Conservation (phyloP, 2,888 invertebrate genomes). For the Rotaria macrura region DNA sequence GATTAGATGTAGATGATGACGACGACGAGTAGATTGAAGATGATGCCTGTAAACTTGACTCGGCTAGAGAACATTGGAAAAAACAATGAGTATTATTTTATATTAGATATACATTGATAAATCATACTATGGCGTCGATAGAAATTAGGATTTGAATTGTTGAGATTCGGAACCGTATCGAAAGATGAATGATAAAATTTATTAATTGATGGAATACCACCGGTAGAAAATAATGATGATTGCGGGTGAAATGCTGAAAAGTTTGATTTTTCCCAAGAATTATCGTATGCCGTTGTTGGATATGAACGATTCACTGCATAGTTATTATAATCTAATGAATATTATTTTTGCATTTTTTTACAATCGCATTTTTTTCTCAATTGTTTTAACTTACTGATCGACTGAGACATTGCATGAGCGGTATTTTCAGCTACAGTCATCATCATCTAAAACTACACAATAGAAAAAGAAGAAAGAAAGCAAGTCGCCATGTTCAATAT, state of each 20-base stretch:
- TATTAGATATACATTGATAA: neutral
- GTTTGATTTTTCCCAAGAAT: neutral
- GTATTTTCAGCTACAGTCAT: neutral
- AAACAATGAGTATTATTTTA: neutral
- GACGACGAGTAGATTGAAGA: neutral
- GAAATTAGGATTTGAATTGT: neutral
- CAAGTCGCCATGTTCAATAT: neutral
- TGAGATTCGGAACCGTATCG: neutral
- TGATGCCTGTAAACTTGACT: neutral
- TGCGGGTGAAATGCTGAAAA: neutral
- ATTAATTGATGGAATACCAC: neutral
- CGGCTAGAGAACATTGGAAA: neutral
- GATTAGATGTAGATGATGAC: neutral
- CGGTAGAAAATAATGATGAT: neutral
- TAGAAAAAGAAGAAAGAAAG: neutral
- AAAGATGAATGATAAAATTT: neutral
- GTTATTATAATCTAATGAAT: neutral
- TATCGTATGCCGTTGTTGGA: neutral
- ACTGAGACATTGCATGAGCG: neutral
- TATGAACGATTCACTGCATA: neutral
- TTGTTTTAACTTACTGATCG: neutral
- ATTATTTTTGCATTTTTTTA: neutral
- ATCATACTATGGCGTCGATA: neutral
- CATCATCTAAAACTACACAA: neutral
- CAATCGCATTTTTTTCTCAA: neutral